Evolutionary conservation across 2,888 invertebrate genomes (phyloP).

Genomic region (Hoplodrina blanda): DNA sequence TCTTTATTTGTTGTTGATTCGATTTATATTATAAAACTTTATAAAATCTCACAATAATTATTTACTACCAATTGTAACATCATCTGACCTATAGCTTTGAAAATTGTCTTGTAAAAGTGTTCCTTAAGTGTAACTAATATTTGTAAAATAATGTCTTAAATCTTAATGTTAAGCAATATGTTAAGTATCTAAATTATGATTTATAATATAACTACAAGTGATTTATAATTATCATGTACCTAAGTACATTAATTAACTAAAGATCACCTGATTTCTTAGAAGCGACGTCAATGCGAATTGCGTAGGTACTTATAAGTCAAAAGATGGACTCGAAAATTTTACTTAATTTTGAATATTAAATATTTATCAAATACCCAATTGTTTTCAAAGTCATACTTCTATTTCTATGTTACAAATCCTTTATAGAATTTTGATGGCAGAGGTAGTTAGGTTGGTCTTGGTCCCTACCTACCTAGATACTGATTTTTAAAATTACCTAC

Average conservation of each 20-base stretch:
- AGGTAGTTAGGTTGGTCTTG: too few relatives aligned
- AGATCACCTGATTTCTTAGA: constrained; percentile 45
- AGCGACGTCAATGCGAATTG: constrained; percentile 10
- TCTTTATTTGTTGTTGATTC: constrained; percentile 50
- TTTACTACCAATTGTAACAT: too few relatives aligned
- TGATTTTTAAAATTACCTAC: too few relatives aligned
- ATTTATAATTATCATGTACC: constrained; percentile 40
- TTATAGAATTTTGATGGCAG: not conserved
- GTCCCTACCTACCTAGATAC: too few relatives aligned
- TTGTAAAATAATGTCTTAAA: too few relatives aligned
- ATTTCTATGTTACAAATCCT: not conserved
- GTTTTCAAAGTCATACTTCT: constrained; percentile 61
- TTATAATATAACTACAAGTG: too few relatives aligned
- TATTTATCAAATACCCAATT: constrained; percentile 90
- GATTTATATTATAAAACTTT: constrained; percentile 17
- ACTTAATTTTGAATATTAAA: constrained; percentile 87
- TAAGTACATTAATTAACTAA: constrained; percentile 63
- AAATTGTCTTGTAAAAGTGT: constrained; percentile 29
- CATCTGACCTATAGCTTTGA: too few relatives aligned
- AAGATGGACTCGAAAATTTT: constrained; percentile 46
- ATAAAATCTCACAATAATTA: not conserved
- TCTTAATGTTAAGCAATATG: too few relatives aligned
- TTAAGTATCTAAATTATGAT: too few relatives aligned
- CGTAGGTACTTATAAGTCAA: constrained; percentile 17
- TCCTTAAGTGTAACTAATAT: too few relatives aligned